Percentiles rank a stretch among this genome's conserved stretches.
Conservation (phyloP, 2,797 vertebrate genomes). For the Hoplostethus mediterraneus region DNA sequence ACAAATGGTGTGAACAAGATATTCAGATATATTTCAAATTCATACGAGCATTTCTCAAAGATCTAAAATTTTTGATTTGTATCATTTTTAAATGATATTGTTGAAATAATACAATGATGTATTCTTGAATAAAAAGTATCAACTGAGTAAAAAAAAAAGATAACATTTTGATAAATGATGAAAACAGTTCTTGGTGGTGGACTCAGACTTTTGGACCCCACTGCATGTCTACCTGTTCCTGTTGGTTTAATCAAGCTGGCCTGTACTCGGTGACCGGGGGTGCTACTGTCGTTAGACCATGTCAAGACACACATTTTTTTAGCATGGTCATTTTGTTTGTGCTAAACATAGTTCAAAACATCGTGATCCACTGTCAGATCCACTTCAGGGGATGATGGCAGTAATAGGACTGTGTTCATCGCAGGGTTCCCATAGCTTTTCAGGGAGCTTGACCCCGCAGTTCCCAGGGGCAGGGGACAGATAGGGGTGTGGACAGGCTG, state of each 20-base stretch:
- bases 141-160: no score
- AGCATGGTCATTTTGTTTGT: constrained; percentile 16
- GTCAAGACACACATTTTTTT: constrained; percentile 35
- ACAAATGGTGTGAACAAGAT: no score
- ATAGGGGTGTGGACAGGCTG: constrained; percentile 35
- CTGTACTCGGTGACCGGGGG: constrained; percentile 6
- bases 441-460: constrained; percentile 8
- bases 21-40: no score
- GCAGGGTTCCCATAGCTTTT: constrained; percentile 21
- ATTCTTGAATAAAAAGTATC: no score
- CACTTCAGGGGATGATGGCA: constrained; percentile 17
- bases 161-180: no score
- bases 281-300: constrained; percentile 48
- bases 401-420: constrained; percentile 19
- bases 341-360: background rate
- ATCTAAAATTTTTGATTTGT: no score
- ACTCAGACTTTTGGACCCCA: no score
- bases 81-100: no score
- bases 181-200: no score
- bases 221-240: constrained; percentile 16
- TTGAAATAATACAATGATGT: no score
- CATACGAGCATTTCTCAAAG: no score
- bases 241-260: constrained; percentile 42
- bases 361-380: background rate
- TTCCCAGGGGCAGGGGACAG: constrained; percentile 42